phyloP scores from a whole-genome alignment of 2,888 invertebrate species.

The Dryomyza anilis region DNA sequence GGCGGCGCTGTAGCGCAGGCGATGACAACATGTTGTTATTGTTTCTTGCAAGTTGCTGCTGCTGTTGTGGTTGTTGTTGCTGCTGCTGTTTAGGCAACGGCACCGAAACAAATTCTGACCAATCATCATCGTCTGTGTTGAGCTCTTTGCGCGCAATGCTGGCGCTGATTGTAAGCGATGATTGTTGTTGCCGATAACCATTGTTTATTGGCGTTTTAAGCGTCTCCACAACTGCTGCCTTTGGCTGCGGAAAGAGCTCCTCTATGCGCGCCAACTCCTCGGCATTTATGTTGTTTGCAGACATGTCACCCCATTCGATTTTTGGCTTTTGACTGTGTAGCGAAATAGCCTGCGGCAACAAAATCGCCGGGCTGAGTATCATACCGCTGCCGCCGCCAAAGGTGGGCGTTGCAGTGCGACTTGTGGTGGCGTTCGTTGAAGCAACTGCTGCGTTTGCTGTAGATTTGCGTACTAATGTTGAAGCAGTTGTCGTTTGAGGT shows the following conservation, averaged over 20 bases:
- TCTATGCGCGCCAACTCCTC: conserved; percentile 60
- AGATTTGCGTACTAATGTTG: conserved; percentile 35
- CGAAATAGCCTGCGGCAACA: conserved; percentile 54
- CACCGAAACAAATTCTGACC: conserved; percentile 65
- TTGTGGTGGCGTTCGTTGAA: conserved; percentile 33
- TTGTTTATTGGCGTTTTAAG: conserved; percentile 25
- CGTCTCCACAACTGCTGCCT: conserved; percentile 21
- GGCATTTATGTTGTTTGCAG: conserved; percentile 59
- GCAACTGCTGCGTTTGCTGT: conserved; percentile 28
- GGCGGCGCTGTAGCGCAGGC: neutral
- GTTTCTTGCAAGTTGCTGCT: conserved; percentile 33
- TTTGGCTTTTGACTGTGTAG: conserved; percentile 49
- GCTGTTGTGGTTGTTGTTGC: conserved; percentile 14
- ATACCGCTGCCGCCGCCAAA: conserved; percentile 47
- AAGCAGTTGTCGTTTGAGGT: conserved; percentile 36
- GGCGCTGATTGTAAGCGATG: conserved; percentile 51
- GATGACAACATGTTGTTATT: conserved; percentile 31
- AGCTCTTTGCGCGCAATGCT: conserved; percentile 35
- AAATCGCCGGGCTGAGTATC: conserved; percentile 58
- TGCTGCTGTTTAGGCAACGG: conserved; percentile 35
- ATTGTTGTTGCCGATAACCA: conserved; percentile 27
- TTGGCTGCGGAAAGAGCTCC: conserved; percentile 56
- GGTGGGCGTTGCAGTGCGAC: conserved; percentile 45
- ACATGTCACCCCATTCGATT: conserved; percentile 65
- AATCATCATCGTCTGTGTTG: conserved; percentile 62